phyloP scores from a whole-genome alignment of 2,888 invertebrate species.

The Stenurella melanura region DNA sequence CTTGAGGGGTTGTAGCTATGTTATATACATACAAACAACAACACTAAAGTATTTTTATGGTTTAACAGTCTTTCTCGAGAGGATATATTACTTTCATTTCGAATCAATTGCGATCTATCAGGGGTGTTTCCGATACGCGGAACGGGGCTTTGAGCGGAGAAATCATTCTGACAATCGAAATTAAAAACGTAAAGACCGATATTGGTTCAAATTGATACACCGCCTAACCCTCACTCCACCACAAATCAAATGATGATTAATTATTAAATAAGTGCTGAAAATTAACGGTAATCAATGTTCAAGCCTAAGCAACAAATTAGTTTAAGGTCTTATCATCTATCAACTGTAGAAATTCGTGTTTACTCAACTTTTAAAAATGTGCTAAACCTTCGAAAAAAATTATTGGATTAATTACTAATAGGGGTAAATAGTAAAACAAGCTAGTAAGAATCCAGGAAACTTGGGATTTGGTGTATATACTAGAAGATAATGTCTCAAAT shows the following conservation, averaged over 20 bases:
- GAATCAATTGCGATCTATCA: conserved; percentile 71
- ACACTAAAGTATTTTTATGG: conserved; percentile 71
- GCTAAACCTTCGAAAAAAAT: too few species aligned
- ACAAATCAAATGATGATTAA: conserved; percentile 54
- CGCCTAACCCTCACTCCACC: conserved; percentile 28
- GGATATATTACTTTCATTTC: conserved; percentile 74
- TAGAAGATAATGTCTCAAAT: too few species aligned
- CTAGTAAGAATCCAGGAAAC: too few species aligned
- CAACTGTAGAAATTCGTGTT: too few species aligned
- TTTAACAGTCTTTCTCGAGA: conserved; percentile 68
- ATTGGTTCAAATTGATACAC: conserved; percentile 39
- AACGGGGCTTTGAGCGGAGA: conserved; percentile 58
- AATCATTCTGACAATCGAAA: conserved; percentile 71
- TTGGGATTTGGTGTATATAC: too few species aligned
- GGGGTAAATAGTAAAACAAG: too few species aligned
- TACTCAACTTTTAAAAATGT: too few species aligned
- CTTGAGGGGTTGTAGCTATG: conserved; percentile 41
- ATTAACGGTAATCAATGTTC: background rate
- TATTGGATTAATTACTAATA: too few species aligned
- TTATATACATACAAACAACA: conserved; percentile 53
- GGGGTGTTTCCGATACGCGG: conserved; percentile 47
- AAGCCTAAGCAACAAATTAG: too few species aligned
- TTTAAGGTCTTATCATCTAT: too few species aligned
- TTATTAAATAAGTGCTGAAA: conserved; percentile 21
- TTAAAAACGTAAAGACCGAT: conserved; percentile 70